Conservation (phyloP, 1,140 invertebrate species). For the Chelonus insularis region DNA sequence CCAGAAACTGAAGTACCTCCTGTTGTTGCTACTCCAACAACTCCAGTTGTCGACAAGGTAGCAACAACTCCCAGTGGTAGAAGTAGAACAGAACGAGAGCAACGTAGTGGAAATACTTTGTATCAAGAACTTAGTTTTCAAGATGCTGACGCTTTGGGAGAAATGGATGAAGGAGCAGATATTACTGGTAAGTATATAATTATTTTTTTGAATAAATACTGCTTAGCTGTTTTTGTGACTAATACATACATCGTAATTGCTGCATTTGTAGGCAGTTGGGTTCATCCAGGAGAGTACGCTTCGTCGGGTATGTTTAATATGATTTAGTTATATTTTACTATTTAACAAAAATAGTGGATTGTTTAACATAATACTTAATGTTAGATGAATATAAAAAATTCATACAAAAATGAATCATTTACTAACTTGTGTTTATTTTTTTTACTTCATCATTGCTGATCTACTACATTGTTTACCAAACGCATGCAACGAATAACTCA, state of each 20-base stretch:
- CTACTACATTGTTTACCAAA: constrained; percentile 41
- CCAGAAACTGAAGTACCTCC: constrained; percentile 60
- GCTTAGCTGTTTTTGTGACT: constrained; percentile 20
- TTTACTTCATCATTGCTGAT: constrained; percentile 50
- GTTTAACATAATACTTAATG: not conserved
- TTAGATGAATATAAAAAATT: constrained; percentile 11
- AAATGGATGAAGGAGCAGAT: constrained; percentile 83
- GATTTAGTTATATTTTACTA: no score
- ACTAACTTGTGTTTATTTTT: constrained; percentile 51
- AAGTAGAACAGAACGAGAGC: constrained; percentile 83
- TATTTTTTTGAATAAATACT: no score
- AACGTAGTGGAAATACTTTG: constrained; percentile 85
- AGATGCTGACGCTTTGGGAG: constrained; percentile 77
- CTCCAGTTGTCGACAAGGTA: constrained; percentile 52
- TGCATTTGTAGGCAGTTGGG: constrained; percentile 81
- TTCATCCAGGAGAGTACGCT: constrained; percentile 97
- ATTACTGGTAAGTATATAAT: constrained; percentile 85
- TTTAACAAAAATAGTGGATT: no score
- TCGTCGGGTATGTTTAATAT: constrained; percentile 82
- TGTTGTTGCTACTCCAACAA: constrained; percentile 61
- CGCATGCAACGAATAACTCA: constrained; percentile 55
- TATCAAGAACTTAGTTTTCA: constrained; percentile 92
- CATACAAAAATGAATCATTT: constrained; percentile 23
- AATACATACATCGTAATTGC: constrained; percentile 16
- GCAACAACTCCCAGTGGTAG: constrained; percentile 62